phyloP scores from a whole-genome alignment of 2,888 invertebrate species.

The Philhelius pedissequus region DNA sequence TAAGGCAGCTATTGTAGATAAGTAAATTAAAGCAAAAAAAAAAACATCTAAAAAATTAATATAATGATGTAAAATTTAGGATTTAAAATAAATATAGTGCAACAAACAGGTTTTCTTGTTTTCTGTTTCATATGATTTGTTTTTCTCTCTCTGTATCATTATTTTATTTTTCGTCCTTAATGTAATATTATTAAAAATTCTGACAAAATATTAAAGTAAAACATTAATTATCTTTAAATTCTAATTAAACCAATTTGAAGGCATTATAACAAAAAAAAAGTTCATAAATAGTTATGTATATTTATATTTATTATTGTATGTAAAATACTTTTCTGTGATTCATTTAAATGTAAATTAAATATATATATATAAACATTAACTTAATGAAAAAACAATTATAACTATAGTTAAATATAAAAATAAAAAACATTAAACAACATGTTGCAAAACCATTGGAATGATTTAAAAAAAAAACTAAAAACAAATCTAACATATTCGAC shows the following conservation, averaged over 20 bases:
- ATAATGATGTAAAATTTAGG: constrained; percentile 53
- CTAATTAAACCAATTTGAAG: constrained; percentile 9
- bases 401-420: constrained; percentile 48
- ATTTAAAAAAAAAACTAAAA: constrained; percentile 21
- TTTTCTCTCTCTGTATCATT: not conserved
- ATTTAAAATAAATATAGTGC: constrained; percentile 64
- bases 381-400: constrained; percentile 26
- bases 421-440: constrained; percentile 29
- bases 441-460: constrained; percentile 58
- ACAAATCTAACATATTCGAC: constrained; percentile 36
- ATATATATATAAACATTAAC: constrained; percentile 52
- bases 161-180: not conserved
- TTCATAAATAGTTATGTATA: constrained; percentile 66
- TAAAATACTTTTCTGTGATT: constrained; percentile 70
- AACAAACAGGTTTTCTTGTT: constrained; percentile 27
- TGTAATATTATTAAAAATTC: constrained; percentile 12
- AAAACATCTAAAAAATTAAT: constrained; percentile 35
- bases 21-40: constrained; percentile 73
- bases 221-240: constrained; percentile 25
- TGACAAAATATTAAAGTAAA: constrained; percentile 33
- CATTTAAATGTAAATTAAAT: constrained; percentile 70
- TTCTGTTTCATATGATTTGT: constrained; percentile 1
- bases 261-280: constrained; percentile 48
- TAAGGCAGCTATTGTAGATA: constrained; percentile 80
- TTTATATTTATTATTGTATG: constrained; percentile 67